Evolutionary conservation across 2,113 vertebrate species (phyloP), one percentile per base, ranked within the genome.

Genomic region (Aptenodytes patagonicus): DNA sequence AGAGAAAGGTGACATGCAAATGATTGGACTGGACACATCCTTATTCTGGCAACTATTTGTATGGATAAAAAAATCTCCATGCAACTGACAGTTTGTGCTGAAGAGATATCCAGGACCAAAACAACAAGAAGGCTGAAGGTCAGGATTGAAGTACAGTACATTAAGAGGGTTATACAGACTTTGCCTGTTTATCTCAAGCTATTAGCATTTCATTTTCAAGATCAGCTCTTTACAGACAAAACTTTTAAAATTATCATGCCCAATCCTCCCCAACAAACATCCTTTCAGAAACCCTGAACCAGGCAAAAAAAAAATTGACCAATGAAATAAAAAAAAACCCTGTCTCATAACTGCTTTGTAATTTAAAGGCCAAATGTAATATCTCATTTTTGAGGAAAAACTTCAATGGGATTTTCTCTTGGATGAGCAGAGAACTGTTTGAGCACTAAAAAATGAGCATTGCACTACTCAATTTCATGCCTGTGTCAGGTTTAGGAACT

Each of bases 1-100:
- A 96, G 85, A 86, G 77, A 77, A 87, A 94, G 88, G 93, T 97
- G 90, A 82, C 76, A 61, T 96, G 87, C 92, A 95, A 92, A 96
- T 94, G 49, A 85, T 83, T 92, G 49, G 84, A 87, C 72, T 64
- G 88, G 72, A 95, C 95, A 90, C 14, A 92, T 91, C 79, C 94
- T 93, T 86, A 69, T 90, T 93, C 91, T 86, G 69, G 55, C 76
- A 82, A 70, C 40, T 87, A 77, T 95, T 77, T 72, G 31, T 88
- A 78, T 36, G 61, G 89, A 76, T 95, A 73, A 92, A 84, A 95
- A 89, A 71, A 91, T 89, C 71, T 88, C 71, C 38, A 62, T 81
- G 78, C 60, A 76, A 51, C 64, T 90, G 84, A 83, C 90, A 92
- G 90, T 84, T 92, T 89, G 69, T 80, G 83, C 78, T 85, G 78